Evolutionary conservation across 2,113 vertebrate genomes (phyloP).

Genomic region (Sylvia atricapilla): DNA sequence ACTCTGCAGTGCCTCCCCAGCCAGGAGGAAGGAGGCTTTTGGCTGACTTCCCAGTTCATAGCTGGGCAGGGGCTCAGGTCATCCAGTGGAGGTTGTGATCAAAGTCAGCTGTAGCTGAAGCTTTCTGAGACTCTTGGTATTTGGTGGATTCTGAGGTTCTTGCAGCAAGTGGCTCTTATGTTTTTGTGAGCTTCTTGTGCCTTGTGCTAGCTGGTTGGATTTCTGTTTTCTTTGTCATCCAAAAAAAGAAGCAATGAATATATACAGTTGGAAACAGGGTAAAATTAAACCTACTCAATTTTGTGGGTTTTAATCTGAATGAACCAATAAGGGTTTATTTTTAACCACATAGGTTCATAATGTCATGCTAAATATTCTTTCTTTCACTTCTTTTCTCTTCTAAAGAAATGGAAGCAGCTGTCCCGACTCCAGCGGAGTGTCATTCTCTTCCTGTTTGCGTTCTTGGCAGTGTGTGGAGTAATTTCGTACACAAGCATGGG

Average conservation of each 20-base stretch:
- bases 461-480: constrained; percentile 78
- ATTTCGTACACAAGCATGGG: constrained; percentile 71
- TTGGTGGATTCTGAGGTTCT: background rate
- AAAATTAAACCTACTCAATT: background rate
- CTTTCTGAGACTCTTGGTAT: background rate
- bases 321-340: background rate
- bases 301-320: background rate
- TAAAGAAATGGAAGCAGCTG: constrained; percentile 94
- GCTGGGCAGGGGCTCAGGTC: background rate
- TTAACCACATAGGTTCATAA: background rate
- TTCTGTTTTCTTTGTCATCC: background rate
- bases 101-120: background rate
- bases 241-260: background rate
- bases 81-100: background rate
- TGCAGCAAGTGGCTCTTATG: background rate
- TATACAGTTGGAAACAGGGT: background rate
- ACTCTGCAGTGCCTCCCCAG: background rate
- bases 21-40: background rate
- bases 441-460: constrained; percentile 80
- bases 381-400: background rate
- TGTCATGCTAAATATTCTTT: background rate
- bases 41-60: background rate
- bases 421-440: constrained; percentile 88
- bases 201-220: background rate
- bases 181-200: background rate